A percentile compares a stretch with the other conserved stretches of the same genome.
Evolutionary conservation across 2,113 vertebrate genomes (phyloP).

Genomic region (Microcebus jonahi): DNA sequence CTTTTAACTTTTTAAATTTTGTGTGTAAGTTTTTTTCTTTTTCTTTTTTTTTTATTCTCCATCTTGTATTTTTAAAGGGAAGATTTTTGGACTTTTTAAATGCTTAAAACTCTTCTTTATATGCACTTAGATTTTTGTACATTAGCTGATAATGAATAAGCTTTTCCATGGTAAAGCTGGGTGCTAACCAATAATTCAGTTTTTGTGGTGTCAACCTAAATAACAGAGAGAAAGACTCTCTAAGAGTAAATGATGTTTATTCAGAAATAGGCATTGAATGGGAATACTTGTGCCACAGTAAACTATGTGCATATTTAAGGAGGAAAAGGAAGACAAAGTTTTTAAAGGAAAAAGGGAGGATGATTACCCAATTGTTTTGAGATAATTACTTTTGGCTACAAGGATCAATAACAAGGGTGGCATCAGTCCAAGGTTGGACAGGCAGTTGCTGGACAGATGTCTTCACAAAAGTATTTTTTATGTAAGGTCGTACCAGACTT

Average conservation of each 20-base stretch:
- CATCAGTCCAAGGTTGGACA: neutral
- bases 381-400: neutral
- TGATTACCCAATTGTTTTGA: neutral
- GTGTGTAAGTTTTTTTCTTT: too few relatives aligned
- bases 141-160: neutral
- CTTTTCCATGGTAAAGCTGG: neutral
- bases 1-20: too few relatives aligned
- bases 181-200: neutral
- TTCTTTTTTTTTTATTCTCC: too few relatives aligned
- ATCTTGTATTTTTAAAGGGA: too few relatives aligned
- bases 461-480: neutral
- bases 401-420: neutral
- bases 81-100: neutral
- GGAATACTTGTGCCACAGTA: neutral
- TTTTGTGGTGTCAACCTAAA: neutral
- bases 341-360: neutral
- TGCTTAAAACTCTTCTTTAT: neutral
- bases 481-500: neutral
- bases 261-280: neutral
- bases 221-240: neutral
- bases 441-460: neutral
- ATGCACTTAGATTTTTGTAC: slow-evolving; percentile 13
- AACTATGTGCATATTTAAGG: neutral
- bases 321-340: neutral
- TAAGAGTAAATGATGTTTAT: neutral